These are phyloP conservation scores for Eupithecia insigniata DNA, from an alignment of 2,888 invertebrate species.

Conservation along the genomic window DNA sequence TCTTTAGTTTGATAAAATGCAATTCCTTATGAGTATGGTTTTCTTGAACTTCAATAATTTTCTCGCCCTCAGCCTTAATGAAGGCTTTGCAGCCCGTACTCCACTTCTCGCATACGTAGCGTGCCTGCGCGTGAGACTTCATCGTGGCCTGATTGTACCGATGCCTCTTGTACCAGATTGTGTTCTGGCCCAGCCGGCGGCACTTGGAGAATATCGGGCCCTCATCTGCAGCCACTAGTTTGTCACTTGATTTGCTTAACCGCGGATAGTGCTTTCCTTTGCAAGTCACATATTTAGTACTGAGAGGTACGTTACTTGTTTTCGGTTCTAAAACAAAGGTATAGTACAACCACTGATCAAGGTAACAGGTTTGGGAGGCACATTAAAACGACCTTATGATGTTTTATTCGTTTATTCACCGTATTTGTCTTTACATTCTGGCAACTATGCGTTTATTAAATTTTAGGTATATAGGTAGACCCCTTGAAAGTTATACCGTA, in stretches of 20 bases:
- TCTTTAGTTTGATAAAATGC: neutral
- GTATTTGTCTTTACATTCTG: neutral
- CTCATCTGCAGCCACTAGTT: neutral
- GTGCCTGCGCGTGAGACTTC: neutral
- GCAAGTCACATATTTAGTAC: constrained; percentile 7
- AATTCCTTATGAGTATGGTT: constrained; percentile 19
- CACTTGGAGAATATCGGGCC: too few relatives aligned
- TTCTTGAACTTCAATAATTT: constrained; percentile 18
- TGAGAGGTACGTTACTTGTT: neutral
- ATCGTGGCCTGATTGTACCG: constrained; percentile 12
- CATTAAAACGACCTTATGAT: neutral
- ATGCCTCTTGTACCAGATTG: neutral
- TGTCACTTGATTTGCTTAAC: neutral
- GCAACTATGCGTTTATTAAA: neutral
- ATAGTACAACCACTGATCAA: too few relatives aligned
- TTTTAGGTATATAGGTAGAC: too few relatives aligned
- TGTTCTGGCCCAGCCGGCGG: too few relatives aligned
- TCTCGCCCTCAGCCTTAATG: constrained; percentile 10
- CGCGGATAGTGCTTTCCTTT: constrained; percentile 16
- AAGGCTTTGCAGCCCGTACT: constrained; percentile 28
- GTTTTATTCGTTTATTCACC: neutral
- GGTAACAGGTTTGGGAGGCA: too few relatives aligned
- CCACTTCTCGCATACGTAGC: constrained; percentile 47
- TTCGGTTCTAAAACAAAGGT: too few relatives aligned
- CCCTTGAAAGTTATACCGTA: neutral